Percentiles rank a stretch among this genome's conserved stretches.
These are phyloP conservation scores for Drosophila ercepeae DNA, from an alignment of 1,140 invertebrate genomes.

Conservation along the genomic window DNA sequence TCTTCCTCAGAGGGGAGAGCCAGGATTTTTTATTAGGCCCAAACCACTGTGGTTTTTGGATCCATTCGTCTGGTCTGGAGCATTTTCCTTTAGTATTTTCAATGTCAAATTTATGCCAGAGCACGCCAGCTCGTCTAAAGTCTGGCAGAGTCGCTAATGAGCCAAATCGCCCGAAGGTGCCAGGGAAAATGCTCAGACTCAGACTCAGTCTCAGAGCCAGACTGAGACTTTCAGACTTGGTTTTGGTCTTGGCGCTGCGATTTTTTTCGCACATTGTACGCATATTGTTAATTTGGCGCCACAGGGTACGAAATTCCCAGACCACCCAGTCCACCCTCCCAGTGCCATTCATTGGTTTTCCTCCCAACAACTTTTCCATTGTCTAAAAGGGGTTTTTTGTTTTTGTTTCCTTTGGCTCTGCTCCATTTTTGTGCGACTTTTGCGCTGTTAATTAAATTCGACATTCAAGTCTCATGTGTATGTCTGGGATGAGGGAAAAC, in stretches of 20 bases:
- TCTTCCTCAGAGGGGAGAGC: not conserved
- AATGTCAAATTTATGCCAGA: conserved; percentile 79
- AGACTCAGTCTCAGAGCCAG: conserved; percentile 27
- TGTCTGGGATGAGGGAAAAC: conserved; percentile 8
- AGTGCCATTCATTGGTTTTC: conserved; percentile 4
- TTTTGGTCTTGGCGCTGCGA: conserved; percentile 8
- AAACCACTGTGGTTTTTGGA: conserved; percentile 21
- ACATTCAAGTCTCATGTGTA: conserved; percentile 44
- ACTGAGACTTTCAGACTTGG: conserved; percentile 34
- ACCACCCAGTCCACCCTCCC: conserved; percentile 12
- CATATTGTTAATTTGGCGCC: conserved; percentile 77
- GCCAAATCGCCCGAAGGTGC: conserved; percentile 81
- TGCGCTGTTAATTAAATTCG: conserved; percentile 79
- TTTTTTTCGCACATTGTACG: conserved; percentile 71
- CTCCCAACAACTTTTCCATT: conserved; percentile 28
- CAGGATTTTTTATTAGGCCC: not conserved
- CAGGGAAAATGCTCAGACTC: conserved; percentile 59
- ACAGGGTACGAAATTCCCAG: conserved; percentile 50
- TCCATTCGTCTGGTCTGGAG: conserved; percentile 34
- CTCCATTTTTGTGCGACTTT: conserved; percentile 61
- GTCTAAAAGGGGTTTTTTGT: conserved; percentile 37
- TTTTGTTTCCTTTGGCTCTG: conserved; percentile 37
- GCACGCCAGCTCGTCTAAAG: conserved; percentile 46
- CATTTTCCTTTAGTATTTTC: conserved; percentile 59
- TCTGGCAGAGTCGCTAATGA: conserved; percentile 77